Evolutionary conservation across 53 echinoderm and acorn worm genomes (phyloP).

Genomic region (Luidia sarsii): DNA sequence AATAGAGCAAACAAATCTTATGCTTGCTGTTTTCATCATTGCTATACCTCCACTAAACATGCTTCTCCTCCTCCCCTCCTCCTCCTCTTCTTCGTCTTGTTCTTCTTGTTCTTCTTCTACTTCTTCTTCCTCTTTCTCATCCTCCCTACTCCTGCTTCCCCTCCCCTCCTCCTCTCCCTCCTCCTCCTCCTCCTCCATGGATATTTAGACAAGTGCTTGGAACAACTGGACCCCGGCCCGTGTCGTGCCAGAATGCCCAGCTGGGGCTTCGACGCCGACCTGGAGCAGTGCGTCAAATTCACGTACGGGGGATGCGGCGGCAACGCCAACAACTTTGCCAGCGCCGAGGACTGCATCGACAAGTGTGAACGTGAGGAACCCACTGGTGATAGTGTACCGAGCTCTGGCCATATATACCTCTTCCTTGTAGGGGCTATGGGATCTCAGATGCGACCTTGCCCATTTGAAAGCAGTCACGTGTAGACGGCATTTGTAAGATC

Average conservation of each 20-base stretch:
- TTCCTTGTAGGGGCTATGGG: background rate
- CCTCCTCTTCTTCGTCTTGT: too few relatives aligned
- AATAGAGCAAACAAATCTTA: too few relatives aligned
- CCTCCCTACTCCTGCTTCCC: too few relatives aligned
- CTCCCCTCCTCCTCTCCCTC: too few relatives aligned
- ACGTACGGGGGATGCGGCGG: slow-evolving; percentile 41
- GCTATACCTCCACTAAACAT: too few relatives aligned
- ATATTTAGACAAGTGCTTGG: slow-evolving; percentile 43
- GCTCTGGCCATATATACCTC: background rate
- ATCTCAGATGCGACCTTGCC: background rate
- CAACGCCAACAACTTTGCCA: slow-evolving; percentile 35
- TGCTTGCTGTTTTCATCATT: too few relatives aligned
- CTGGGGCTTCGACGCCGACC: slow-evolving; percentile 28
- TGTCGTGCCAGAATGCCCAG: slow-evolving; percentile 25
- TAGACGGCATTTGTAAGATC: background rate
- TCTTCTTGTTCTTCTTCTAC: too few relatives aligned
- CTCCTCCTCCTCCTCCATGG: too few relatives aligned
- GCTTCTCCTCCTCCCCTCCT: too few relatives aligned
- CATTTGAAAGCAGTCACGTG: background rate
- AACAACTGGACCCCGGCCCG: slow-evolving; percentile 7
- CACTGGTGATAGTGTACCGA: background rate
- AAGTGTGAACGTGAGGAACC: slow-evolving; percentile 36
- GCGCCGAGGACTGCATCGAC: slow-evolving; percentile 35
- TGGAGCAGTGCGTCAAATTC: slow-evolving; percentile 22
- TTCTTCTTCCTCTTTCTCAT: too few relatives aligned